phyloP scores from a whole-genome alignment of 2,113 vertebrate species.

The Lathamus discolor region DNA sequence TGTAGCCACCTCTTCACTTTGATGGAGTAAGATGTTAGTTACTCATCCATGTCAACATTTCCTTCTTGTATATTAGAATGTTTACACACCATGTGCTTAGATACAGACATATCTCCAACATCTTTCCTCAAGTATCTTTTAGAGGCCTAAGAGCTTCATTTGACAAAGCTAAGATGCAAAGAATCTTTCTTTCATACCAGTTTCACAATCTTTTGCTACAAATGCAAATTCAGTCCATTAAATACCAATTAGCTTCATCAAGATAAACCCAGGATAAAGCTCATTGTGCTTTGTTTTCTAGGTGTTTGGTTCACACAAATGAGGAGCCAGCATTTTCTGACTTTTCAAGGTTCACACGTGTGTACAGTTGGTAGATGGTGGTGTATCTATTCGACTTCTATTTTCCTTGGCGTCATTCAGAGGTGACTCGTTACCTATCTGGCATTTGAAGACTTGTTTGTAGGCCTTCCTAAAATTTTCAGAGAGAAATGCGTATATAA shows the following conservation, averaged over 20 bases:
- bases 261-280: not conserved
- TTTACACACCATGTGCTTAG: not conserved
- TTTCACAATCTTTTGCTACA: not conserved
- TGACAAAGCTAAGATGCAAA: not conserved
- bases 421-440: conserved; percentile 64
- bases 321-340: not conserved
- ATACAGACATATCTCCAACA: not conserved
- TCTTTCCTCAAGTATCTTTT: not conserved
- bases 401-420: conserved; percentile 81
- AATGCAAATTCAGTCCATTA: not conserved
- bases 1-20: not conserved
- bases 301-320: not conserved
- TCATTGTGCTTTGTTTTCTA: not conserved
- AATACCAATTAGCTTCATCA: not conserved
- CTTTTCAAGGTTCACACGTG: conserved; percentile 79
- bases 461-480: conserved; percentile 98
- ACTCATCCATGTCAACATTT: not conserved
- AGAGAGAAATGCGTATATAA: conserved; percentile 95
- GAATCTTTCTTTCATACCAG: not conserved
- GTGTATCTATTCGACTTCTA: conserved; percentile 84
- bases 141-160: not conserved
- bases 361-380: conserved; percentile 90
- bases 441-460: conserved; percentile 93
- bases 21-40: not conserved
- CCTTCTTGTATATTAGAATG: not conserved